Percentiles rank a stretch among this genome's conserved stretches.
phyloP scores from a whole-genome alignment of 1,140 invertebrate genomes.

The Agrypnia vestita region DNA sequence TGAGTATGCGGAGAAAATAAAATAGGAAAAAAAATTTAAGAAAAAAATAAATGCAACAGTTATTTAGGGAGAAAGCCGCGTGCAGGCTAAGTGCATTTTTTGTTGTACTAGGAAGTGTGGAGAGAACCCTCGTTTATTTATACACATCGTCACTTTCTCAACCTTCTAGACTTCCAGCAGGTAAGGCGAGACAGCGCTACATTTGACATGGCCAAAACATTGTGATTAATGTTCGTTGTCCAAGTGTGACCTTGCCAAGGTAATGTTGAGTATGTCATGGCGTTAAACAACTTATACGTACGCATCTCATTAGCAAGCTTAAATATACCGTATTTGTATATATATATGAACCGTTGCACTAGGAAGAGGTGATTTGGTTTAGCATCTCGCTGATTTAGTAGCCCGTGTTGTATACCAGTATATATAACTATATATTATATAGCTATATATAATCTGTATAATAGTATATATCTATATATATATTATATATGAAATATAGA shows the following conservation, averaged over 20 bases:
- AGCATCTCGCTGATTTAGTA: no score
- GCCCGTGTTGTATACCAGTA: no score
- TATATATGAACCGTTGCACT: no score
- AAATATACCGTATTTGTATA: no score
- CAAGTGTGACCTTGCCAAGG: slow-evolving; percentile 29
- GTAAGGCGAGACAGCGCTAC: not conserved
- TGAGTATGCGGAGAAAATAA: no score
- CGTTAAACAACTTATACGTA: not conserved
- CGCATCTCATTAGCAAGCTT: not conserved
- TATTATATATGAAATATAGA: no score
- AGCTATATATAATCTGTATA: no score
- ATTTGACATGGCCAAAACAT: slow-evolving; percentile 21
- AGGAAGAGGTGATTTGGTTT: no score
- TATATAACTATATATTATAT: no score
- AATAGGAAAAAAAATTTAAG: not conserved
- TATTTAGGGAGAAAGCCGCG: not conserved
- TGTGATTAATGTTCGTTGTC: slow-evolving; percentile 16
- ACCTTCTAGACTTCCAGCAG: not conserved
- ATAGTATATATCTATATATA: no score
- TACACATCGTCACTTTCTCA: not conserved
- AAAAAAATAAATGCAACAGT: not conserved
- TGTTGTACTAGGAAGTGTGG: slow-evolving; percentile 25
- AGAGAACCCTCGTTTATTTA: not conserved
- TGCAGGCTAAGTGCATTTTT: not conserved
- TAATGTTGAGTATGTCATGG: slow-evolving; percentile 21